Conservation (phyloP, 1,140 invertebrate genomes). For the Potamilus streckersoni region DNA sequence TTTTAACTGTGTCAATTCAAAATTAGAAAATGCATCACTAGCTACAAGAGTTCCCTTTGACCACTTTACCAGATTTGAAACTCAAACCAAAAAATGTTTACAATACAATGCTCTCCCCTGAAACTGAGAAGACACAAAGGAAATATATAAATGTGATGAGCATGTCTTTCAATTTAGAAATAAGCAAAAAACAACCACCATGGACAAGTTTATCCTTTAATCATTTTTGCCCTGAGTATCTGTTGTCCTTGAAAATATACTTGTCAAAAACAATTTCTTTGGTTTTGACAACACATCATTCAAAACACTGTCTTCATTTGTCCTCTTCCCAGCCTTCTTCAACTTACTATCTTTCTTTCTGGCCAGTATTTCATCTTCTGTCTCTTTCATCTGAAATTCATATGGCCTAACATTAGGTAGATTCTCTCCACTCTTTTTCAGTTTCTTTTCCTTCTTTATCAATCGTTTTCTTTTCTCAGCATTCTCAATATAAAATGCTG, state of each 20-base stretch:
- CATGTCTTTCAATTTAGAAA: too few relatives aligned
- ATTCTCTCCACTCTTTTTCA: conserved; percentile 18
- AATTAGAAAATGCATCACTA: too few relatives aligned
- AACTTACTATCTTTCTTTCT: conserved; percentile 18
- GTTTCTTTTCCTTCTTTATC: conserved; percentile 68
- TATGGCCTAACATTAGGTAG: conserved; percentile 28
- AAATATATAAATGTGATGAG: too few relatives aligned
- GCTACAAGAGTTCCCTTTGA: too few relatives aligned
- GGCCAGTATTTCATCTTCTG: conserved; percentile 56
- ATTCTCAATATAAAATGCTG: conserved; percentile 86
- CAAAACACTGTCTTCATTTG: conserved; percentile 15
- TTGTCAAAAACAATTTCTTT: conserved; percentile 47
- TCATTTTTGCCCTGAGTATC: conserved; percentile 2
- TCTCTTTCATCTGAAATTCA: conserved; percentile 48
- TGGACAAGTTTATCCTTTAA: not conserved
- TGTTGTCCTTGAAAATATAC: conserved; percentile 45
- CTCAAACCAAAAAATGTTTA: too few relatives aligned
- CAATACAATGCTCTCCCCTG: too few relatives aligned
- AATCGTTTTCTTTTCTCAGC: conserved; percentile 82
- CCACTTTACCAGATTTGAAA: too few relatives aligned
- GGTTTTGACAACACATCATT: conserved; percentile 24
- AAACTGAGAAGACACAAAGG: too few relatives aligned
- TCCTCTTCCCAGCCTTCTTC: conserved; percentile 14
- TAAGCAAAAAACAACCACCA: too few relatives aligned
- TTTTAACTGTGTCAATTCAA: too few relatives aligned